These are phyloP conservation scores for Eulemur rufifrons DNA, from an alignment of 2,113 vertebrate genomes.

Conservation along the genomic window DNA sequence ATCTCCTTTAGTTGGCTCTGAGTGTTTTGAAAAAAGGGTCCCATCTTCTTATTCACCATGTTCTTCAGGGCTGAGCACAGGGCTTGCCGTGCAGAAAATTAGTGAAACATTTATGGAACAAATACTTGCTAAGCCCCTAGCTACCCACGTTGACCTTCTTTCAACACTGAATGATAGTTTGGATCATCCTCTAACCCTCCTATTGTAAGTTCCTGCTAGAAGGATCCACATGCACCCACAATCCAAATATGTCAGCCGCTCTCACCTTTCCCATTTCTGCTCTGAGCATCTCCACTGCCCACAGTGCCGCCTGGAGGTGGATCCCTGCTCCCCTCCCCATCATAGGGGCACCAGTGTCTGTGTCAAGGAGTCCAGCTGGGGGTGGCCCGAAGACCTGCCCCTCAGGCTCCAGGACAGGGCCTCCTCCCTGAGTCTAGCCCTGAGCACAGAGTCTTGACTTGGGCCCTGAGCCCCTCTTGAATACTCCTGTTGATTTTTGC, in stretches of 20 bases:
- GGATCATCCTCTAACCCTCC: background rate
- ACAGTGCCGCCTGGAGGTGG: background rate
- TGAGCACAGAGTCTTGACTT: background rate
- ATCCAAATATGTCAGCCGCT: background rate
- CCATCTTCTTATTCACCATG: background rate
- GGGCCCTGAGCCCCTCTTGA: background rate
- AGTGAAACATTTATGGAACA: background rate
- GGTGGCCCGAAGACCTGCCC: background rate
- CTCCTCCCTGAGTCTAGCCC: background rate
- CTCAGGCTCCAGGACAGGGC: background rate
- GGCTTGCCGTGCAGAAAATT: background rate
- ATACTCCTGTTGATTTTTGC: background rate
- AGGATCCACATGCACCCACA: rapidly evolving
- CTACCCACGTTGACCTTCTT: background rate
- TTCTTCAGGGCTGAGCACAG: background rate
- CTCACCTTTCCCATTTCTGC: background rate
- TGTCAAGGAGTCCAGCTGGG: background rate
- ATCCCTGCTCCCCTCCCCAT: background rate
- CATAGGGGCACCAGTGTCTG: background rate
- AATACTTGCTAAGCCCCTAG: background rate
- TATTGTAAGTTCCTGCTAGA: background rate
- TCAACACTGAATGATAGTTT: background rate
- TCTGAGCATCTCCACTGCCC: background rate
- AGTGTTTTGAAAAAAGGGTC: background rate
- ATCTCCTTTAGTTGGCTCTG: background rate